Evolutionary conservation across 2,888 invertebrate species (phyloP).

Genomic region (Tenthredo distinguenda): DNA sequence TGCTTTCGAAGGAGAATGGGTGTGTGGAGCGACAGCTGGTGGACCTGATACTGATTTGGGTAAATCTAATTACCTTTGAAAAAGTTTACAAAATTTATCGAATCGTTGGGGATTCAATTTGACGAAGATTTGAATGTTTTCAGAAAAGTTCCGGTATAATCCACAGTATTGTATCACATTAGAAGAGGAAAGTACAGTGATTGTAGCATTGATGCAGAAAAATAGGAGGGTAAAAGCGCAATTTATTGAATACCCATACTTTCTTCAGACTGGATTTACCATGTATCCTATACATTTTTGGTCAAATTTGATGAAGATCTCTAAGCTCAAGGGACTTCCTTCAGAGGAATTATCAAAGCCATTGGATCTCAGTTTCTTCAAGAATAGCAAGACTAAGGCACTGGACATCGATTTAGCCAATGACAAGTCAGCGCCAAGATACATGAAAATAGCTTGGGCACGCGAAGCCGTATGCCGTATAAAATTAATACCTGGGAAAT

Average conservation of each 20-base stretch:
- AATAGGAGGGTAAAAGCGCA: slow-evolving; percentile 93
- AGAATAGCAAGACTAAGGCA: slow-evolving; percentile 81
- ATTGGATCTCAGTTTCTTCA: slow-evolving; percentile 79
- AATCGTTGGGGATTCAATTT: slow-evolving; percentile 55
- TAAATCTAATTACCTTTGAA: slow-evolving; percentile 66
- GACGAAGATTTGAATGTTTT: slow-evolving; percentile 60
- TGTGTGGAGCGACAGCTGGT: slow-evolving; percentile 94
- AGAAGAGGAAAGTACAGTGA: slow-evolving; percentile 93
- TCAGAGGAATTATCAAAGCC: slow-evolving; percentile 83
- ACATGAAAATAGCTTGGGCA: slow-evolving; percentile 96
- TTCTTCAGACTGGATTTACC: slow-evolving; percentile 95
- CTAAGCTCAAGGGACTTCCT: slow-evolving; percentile 72
- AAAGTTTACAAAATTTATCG: slow-evolving; percentile 75
- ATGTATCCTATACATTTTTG: slow-evolving; percentile 88
- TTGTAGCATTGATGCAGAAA: slow-evolving; percentile 98
- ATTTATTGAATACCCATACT: slow-evolving; percentile 79
- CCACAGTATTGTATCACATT: slow-evolving; percentile 90
- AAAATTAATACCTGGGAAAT: slow-evolving; percentile 95
- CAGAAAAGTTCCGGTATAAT: slow-evolving; percentile 95
- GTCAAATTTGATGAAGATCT: slow-evolving; percentile 62
- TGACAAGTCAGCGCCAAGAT: slow-evolving; percentile 94
- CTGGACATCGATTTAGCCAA: slow-evolving; percentile 90
- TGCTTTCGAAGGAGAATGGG: slow-evolving; percentile 96
- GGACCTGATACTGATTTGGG: slow-evolving; percentile 95
- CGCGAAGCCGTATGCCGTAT: slow-evolving; percentile 96